Percentiles rank a stretch among this genome's conserved stretches.
phyloP scores from a whole-genome alignment of 2,888 invertebrate genomes.

The Microdon myrmicae region DNA sequence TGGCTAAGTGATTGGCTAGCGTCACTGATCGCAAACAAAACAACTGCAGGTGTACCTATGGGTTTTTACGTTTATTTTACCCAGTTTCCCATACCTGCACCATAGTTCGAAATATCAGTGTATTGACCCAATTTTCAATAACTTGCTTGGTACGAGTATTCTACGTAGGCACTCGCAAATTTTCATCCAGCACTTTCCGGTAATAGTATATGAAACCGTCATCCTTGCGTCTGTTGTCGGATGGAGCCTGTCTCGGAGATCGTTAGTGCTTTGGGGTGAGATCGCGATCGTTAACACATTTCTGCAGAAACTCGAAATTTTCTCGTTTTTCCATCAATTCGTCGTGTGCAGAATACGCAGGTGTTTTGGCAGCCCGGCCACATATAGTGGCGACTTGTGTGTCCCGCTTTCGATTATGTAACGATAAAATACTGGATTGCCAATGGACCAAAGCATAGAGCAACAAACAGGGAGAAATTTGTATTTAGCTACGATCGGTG shows the following conservation, averaged over 20 bases:
- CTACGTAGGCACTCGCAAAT: not conserved
- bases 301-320: slow-evolving; percentile 45
- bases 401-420: too few species aligned
- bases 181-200: slow-evolving; percentile 39
- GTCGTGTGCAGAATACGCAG: slow-evolving; percentile 9
- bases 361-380: not conserved
- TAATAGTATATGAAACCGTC: slow-evolving; percentile 27
- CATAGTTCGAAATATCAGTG: slow-evolving; percentile 13
- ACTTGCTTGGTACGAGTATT: slow-evolving; percentile 1
- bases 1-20: slow-evolving; percentile 20
- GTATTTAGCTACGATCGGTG: too few species aligned
- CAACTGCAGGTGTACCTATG: slow-evolving; percentile 29
- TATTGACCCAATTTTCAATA: slow-evolving; percentile 33
- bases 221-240: slow-evolving; percentile 1
- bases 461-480: too few species aligned
- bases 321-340: slow-evolving; percentile 15
- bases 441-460: too few species aligned
- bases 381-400: too few species aligned
- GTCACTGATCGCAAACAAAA: slow-evolving; percentile 3
- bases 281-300: slow-evolving; percentile 47
- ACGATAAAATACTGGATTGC: too few species aligned
- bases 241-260: slow-evolving; percentile 13
- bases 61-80: slow-evolving; percentile 18
- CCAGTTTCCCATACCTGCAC: slow-evolving; percentile 17
- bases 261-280: slow-evolving; percentile 34